Conservation (phyloP, 2,797 vertebrate genomes). For the Ibycter americanus region DNA sequence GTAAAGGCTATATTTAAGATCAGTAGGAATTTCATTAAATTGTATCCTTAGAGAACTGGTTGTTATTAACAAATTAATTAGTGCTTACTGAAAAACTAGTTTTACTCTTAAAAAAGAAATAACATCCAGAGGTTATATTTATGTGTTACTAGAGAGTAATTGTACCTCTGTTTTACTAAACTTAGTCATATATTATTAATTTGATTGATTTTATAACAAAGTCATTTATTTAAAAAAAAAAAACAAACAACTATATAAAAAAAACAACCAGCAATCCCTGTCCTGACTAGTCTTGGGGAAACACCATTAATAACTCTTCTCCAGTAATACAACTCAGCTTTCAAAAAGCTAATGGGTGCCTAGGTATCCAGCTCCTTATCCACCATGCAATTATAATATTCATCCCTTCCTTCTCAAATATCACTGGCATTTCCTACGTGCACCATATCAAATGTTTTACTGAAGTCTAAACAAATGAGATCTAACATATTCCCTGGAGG, state of each 20-base stretch:
- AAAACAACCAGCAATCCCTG: accelerated
- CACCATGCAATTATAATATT: background rate
- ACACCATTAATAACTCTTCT: background rate
- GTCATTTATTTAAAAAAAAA: background rate
- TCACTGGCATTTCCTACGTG: background rate
- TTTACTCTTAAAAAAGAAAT: background rate
- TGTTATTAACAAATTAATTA: background rate
- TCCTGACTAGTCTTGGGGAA: background rate
- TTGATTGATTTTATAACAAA: background rate
- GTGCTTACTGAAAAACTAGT: background rate
- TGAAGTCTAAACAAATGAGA: constrained; percentile 5
- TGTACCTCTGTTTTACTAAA: background rate
- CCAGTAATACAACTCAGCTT: background rate
- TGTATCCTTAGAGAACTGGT: background rate
- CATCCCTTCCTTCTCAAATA: background rate
- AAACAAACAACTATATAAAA: background rate
- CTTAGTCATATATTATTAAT: background rate
- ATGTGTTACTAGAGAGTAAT: accelerated
- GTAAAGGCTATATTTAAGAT: background rate
- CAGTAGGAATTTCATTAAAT: background rate
- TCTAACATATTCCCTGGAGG: background rate
- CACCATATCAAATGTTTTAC: background rate
- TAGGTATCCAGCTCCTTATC: background rate
- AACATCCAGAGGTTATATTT: background rate
- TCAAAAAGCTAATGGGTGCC: background rate